Evolutionary conservation across 2,888 invertebrate species (phyloP).

Genomic region (Gandaritis pyraliata): DNA sequence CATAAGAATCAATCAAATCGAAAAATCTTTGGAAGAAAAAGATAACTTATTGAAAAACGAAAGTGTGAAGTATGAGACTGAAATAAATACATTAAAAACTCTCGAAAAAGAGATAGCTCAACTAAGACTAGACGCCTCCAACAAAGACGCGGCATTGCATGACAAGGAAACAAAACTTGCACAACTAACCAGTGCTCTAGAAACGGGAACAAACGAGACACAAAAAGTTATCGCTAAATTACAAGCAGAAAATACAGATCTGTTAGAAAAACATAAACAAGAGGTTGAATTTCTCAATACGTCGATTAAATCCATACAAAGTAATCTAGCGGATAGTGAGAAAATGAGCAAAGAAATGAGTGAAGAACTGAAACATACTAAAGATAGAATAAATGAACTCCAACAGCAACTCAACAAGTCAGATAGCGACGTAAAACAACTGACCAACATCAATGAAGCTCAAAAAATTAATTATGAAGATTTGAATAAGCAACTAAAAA

Average conservation of each 20-base stretch:
- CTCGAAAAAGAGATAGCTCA: slow-evolving; percentile 62
- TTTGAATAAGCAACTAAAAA: slow-evolving; percentile 73
- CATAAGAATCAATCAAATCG: slow-evolving; percentile 53
- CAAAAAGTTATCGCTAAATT: slow-evolving; percentile 62
- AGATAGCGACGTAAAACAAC: slow-evolving; percentile 75
- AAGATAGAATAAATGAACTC: slow-evolving; percentile 71
- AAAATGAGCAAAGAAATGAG: slow-evolving; percentile 65
- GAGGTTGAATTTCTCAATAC: slow-evolving; percentile 72
- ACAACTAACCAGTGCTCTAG: slow-evolving; percentile 61
- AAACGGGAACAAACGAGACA: slow-evolving; percentile 62
- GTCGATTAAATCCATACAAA: slow-evolving; percentile 63
- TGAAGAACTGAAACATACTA: slow-evolving; percentile 63
- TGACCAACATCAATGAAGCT: slow-evolving; percentile 75
- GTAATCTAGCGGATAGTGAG: slow-evolving; percentile 62
- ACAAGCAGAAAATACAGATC: slow-evolving; percentile 65
- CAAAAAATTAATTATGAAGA: slow-evolving; percentile 80
- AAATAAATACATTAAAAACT: slow-evolving; percentile 55
- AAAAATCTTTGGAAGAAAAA: slow-evolving; percentile 64
- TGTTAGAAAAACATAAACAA: slow-evolving; percentile 64
- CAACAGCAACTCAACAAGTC: slow-evolving; percentile 71
- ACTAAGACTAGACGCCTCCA: slow-evolving; percentile 58
- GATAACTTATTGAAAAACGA: slow-evolving; percentile 64
- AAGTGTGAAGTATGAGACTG: slow-evolving; percentile 58
- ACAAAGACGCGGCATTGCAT: slow-evolving; percentile 57
- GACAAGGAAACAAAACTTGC: slow-evolving; percentile 63